Evolutionary conservation across 2,113 vertebrate species (phyloP), one percentile per base, ranked within the genome.

Genomic region (Podarcis cretensis): DNA sequence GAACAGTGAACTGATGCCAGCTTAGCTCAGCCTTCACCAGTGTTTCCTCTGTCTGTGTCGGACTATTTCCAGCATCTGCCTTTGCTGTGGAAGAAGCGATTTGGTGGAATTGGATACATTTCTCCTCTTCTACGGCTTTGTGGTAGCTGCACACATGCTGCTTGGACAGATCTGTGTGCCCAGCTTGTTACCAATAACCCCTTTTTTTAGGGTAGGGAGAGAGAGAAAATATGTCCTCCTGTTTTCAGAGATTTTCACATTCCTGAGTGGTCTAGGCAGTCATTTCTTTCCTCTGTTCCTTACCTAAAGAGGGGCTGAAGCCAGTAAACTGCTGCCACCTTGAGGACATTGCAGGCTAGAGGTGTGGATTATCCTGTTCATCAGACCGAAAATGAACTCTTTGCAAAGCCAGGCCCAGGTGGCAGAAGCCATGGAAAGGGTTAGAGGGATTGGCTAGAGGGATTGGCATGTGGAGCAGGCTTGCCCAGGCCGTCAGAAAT

Each of bases 291-390:
- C 32, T 68, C 18, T 35, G 57, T 35, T n/a, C 63, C 65, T 63
- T 14, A 27, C 18, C 48, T 75, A 43, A 27, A 84, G 43, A 20
- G 20, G 13, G 63, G 6, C 43, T 37, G 65, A 83, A 88, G 59
- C 14, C 32, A 40, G 82, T 81, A 69, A 84, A 37, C n/a, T 30
- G 81, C 63, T 84, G 87, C 87, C 87, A 89, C 65, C 87, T 89
- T 78, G 73, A 89, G 87, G 87, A 69, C 81, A 69, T 23, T 35
- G 23, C n/a, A 78, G 21, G 81, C 63, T 77, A 84, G n/a, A 2
- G 65, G 30, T 43, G 30, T 77, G 23, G 63, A 69, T 57, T 63
- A 4, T 76, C 57, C 4, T 20, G 25, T 76, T 32, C 21, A 5
- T 40, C 5, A 57, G 59, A 48, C 9, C 80, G 13, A 32, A 83